phyloP scores from a whole-genome alignment of 2,888 invertebrate genomes.

The Plebejus argus region DNA sequence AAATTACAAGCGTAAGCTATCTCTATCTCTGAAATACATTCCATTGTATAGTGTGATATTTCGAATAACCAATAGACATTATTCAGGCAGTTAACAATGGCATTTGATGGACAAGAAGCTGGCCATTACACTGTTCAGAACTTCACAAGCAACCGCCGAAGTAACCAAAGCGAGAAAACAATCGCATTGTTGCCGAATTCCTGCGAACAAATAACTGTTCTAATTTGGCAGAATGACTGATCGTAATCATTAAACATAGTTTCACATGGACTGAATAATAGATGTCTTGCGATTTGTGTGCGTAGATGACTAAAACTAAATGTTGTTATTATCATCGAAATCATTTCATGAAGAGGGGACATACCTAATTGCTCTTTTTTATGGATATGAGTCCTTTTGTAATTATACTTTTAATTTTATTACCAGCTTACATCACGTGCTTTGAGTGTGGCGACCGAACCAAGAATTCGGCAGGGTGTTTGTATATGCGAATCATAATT shows the following conservation, averaged over 20 bases:
- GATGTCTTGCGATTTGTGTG: conserved; percentile 14
- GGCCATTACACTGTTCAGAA: conserved; percentile 62
- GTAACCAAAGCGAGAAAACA: conserved; percentile 53
- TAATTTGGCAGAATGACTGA: conserved; percentile 64
- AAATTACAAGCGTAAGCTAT: background rate
- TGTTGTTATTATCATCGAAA: no score
- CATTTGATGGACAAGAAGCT: conserved; percentile 72
- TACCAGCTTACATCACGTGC: no score
- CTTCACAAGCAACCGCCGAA: conserved; percentile 54
- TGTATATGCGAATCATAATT: no score
- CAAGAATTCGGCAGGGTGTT: no score
- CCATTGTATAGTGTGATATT: conserved; percentile 24
- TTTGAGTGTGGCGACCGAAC: no score
- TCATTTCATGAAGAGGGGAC: no score
- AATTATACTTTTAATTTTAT: no score
- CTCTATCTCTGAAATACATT: conserved; percentile 8
- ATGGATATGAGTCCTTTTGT: no score
- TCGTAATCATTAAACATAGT: conserved; percentile 53
- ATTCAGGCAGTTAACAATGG: conserved; percentile 51
- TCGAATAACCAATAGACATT: conserved; percentile 49
- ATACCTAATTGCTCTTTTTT: no score
- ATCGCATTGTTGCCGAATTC: conserved; percentile 53
- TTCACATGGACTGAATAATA: conserved; percentile 23
- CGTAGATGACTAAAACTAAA: background rate
- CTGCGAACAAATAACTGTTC: conserved; percentile 52